phyloP scores from a whole-genome alignment of 2,797 vertebrate species.

The Artibeus lituratus region DNA sequence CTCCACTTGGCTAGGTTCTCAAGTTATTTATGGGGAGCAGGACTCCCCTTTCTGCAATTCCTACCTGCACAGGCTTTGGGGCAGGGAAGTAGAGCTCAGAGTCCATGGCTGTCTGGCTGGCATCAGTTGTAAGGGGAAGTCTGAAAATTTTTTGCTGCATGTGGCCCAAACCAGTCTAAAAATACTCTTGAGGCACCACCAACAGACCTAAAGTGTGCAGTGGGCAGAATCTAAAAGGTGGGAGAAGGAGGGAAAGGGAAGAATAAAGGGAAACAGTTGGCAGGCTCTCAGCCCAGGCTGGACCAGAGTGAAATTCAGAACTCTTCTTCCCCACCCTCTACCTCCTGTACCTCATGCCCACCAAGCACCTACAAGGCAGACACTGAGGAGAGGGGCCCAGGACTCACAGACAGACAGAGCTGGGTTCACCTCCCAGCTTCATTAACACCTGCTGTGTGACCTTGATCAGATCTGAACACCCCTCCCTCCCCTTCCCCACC shows the following conservation, averaged over 20 bases:
- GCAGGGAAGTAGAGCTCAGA: not conserved
- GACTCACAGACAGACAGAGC: not conserved
- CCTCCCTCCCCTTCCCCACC: no score
- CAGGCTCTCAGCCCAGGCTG: not conserved
- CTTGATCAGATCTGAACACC: not conserved
- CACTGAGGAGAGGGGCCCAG: not conserved
- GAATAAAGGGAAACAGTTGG: no score
- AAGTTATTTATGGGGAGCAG: not conserved
- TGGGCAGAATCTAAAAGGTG: not conserved
- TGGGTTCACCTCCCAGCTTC: not conserved
- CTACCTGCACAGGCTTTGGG: not conserved
- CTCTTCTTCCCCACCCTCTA: not conserved
- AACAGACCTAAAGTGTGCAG: not conserved
- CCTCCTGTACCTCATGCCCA: rapidly evolving
- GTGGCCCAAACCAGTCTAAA: not conserved
- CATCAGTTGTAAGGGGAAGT: not conserved
- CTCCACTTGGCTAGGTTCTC: not conserved
- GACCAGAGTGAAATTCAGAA: not conserved
- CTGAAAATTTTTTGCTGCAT: not conserved
- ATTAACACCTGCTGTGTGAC: not conserved
- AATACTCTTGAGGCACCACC: not conserved
- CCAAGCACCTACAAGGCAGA: not conserved
- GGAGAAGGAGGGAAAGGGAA: not conserved
- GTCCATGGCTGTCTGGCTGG: not conserved
- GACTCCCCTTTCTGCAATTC: not conserved